Conservation (phyloP, 2,113 vertebrate species). For the Psettodes erumei region DNA sequence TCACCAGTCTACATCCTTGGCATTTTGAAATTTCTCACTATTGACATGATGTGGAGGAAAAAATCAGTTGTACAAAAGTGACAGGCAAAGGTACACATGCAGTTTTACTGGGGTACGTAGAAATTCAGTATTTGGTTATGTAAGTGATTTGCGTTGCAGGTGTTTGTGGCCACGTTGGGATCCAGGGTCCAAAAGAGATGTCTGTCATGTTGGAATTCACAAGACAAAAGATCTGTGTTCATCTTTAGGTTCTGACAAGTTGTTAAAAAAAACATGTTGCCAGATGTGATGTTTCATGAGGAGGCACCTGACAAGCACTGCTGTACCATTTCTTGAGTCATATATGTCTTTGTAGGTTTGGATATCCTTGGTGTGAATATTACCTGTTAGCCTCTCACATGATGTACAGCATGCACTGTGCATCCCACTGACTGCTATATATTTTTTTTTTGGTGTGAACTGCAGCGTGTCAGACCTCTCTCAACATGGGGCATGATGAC, state of each 20-base stretch:
- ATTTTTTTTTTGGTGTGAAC: background rate
- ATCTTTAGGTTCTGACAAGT: background rate
- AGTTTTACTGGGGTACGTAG: background rate
- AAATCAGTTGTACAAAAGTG: background rate
- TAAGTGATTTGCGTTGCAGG: slow-evolving; percentile 7
- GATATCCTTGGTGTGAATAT: slow-evolving; percentile 23
- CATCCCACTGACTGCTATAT: background rate
- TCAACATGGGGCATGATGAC: slow-evolving; percentile 28
- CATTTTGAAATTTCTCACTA: background rate
- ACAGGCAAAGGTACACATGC: background rate
- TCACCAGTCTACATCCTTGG: background rate
- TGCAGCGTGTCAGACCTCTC: slow-evolving; percentile 18
- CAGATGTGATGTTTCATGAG: slow-evolving; percentile 22
- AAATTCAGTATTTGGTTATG: background rate
- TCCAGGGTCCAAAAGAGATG: background rate
- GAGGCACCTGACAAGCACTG: slow-evolving; percentile 5
- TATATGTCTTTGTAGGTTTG: slow-evolving; percentile 17
- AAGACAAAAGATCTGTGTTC: slow-evolving; percentile 1
- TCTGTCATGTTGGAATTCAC: slow-evolving; percentile 3
- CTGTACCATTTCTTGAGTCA: slow-evolving; percentile 15
- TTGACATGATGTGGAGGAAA: background rate
- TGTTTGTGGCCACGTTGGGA: background rate
- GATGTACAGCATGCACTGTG: background rate
- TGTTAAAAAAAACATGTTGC: background rate
- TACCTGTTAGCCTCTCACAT: slow-evolving; percentile 20